Evolutionary conservation across 2,888 invertebrate species (phyloP), one percentile per base, ranked within the genome.

Genomic region (Helleia helle): DNA sequence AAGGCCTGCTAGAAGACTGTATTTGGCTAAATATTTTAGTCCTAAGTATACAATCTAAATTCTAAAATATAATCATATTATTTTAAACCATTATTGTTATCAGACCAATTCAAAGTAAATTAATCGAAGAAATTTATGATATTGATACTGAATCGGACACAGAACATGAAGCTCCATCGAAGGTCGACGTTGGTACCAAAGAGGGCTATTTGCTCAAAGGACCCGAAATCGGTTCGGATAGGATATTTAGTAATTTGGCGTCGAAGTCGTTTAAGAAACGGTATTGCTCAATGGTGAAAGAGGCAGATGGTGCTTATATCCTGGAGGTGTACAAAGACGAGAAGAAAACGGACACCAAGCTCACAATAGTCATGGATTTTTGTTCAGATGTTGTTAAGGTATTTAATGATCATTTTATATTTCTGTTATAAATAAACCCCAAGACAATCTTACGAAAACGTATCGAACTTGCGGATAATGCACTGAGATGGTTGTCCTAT

Each of bases 251-350:
- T 49, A 94, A 95, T 69, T 93, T 96, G 58, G 94, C 93, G 49
- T 95, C 96, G 13, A 95, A 96, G 76, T 95, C 96, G 41, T 96
- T 96, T 69, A 97, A 97, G 79, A 88, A 95, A 68, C 86, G 89
- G 45, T 97, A 93, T 76, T 96, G 96, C 79, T 93, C 93, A 80
- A 88, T 97, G 65, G 88, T 95, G 48, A 92, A 93, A 69, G 95
- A 96, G 79, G 92, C 95, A 18, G 96, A 96, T 67, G 95, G 94
- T 31, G 94, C 95, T 0, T 96, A 95, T 60, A 93, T 95, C 59
- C 86, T 97, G 39, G 96, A 96, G 76, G 88, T 97, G 54, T 94
- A 94, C 71, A 97, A 97, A 80, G 97, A 97, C 74, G 96, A 96
- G 47, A 93, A 93, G 66, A 95, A 94, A 75, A 90, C 90, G 15